Base-by-base conservation (phyloP, 1,140 invertebrate genomes). In the Bombus difficillimus region DNA sequence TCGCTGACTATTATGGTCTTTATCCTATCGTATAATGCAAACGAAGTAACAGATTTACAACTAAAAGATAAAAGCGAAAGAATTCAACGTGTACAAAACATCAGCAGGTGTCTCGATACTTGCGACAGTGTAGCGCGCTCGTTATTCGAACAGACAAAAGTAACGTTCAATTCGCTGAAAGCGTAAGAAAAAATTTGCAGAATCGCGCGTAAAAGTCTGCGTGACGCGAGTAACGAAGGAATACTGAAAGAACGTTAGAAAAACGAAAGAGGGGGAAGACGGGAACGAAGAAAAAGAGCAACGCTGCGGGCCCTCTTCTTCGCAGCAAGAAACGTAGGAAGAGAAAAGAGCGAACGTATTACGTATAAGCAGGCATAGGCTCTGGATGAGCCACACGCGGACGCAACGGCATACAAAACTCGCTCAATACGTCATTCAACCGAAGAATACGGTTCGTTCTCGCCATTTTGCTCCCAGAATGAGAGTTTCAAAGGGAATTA, bases 401-500 rank as follows among this genome's bases (percentile, higher is more conserved):
- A 87, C 88, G 87, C 89, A 90, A 93, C 90, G 90, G 91, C 92
- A 95, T 95, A 95, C 94, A 95, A 95, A 95, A 94, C 94, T 95
- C 94, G 93, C 93, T 95, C 94, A 95, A 95, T 95, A 94, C 94
- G 94, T 95, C 95, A 95, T 95, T 95, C 94, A 95, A 90, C 90
- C 89, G 93, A 95, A 95, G 94, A 95, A 95, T 95, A 94, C 93
- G 90, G 93, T 93, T 95, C 94, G 93, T 95, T 95, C 94, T 93
- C 93, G 94, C 93, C 92, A 94, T 94, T 94, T 93, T 94, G 90
- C 92, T 94, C 89, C 91, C 92, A 93, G 94, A 95, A 95, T 95
- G 93, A 94, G 93, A 95, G 93, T 95, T 95, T 95, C 94, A 95
- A 95, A 95, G 94, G 94, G 94, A 95, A 95, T 95, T 95, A 95